Conservation (phyloP, 2,888 invertebrate species). For the Coelinius sp. region DNA sequence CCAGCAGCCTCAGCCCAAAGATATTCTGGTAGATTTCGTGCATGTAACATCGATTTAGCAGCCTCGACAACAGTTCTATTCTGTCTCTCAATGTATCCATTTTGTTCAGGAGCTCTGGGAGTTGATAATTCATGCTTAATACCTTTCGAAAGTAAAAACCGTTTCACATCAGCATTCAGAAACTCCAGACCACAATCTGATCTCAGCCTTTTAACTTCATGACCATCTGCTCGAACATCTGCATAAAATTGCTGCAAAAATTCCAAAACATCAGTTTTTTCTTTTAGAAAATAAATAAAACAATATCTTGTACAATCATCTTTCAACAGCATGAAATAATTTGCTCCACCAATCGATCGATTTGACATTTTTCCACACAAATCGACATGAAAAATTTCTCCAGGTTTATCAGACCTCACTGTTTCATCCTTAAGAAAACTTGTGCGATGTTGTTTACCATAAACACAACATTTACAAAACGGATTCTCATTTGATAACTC, state of each 20-base stretch:
- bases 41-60: not conserved
- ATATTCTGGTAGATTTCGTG: not conserved
- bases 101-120: constrained; percentile 52
- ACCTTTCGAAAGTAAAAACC: constrained; percentile 22
- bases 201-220: not conserved
- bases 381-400: constrained; percentile 31
- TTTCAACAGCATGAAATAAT: constrained; percentile 25
- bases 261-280: constrained; percentile 1
- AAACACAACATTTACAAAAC: constrained; percentile 21
- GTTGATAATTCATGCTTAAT: constrained; percentile 47
- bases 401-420: constrained; percentile 1
- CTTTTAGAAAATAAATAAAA: constrained; percentile 26
- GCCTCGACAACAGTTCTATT: not conserved
- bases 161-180: not conserved
- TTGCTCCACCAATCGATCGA: constrained; percentile 26
- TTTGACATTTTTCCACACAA: constrained; percentile 13
- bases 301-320: constrained; percentile 36
- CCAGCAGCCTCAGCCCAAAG: not conserved
- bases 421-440: constrained; percentile 18
- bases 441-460: constrained; percentile 25
- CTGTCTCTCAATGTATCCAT: constrained; percentile 44
- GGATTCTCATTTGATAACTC: not conserved
- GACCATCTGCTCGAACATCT: constrained; percentile 23
- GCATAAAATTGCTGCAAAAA: constrained; percentile 22
- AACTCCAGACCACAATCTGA: not conserved